These are phyloP conservation scores for Cercopithecus neglectus DNA, from an alignment of 2,797 vertebrate genomes.

Conservation along the genomic window DNA sequence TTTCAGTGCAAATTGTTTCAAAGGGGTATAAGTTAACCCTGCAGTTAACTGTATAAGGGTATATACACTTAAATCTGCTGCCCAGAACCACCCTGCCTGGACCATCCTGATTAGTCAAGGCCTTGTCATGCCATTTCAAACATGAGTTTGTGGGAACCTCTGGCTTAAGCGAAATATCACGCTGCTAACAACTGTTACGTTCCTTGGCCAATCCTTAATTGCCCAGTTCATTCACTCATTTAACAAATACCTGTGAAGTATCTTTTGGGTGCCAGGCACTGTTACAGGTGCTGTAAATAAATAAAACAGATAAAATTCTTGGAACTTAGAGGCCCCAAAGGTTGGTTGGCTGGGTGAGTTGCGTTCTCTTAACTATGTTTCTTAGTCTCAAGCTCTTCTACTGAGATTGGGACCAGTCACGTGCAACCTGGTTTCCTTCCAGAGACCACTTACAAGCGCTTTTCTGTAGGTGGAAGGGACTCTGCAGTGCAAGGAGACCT, in stretches of 20 bases:
- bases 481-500: neutral
- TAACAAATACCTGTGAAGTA: neutral
- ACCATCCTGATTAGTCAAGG: neutral
- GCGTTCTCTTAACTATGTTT: conserved; percentile 23
- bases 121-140: neutral
- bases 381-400: neutral
- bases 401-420: neutral
- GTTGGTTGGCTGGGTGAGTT: neutral
- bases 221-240: neutral
- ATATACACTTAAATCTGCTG: neutral
- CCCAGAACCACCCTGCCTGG: neutral
- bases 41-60: neutral
- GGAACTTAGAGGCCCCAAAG: neutral
- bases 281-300: neutral
- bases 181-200: neutral
- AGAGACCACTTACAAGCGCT: neutral
- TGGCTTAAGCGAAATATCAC: neutral
- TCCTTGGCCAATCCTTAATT: neutral
- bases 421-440: neutral
- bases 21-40: neutral
- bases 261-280: neutral
- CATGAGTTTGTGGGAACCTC: neutral
- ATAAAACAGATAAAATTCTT: neutral
- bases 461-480: neutral
- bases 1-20: neutral